These are phyloP conservation scores for Rhynchophorus ferrugineus DNA, from an alignment of 1,140 invertebrate species.

Conservation along the genomic window DNA sequence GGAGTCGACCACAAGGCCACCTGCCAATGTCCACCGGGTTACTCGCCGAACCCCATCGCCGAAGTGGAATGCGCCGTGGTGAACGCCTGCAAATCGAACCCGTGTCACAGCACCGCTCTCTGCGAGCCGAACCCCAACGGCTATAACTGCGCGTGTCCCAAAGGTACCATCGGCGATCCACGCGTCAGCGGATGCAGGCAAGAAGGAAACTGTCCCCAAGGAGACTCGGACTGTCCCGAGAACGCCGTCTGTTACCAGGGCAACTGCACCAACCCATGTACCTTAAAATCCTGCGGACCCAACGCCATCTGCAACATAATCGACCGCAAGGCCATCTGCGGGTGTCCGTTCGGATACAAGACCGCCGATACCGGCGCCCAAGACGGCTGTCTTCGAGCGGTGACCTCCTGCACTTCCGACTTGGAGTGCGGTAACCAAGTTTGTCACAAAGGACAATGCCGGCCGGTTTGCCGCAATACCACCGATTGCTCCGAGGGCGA, in stretches of 20 bases:
- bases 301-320: slow-evolving; percentile 71
- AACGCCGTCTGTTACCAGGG: slow-evolving; percentile 65
- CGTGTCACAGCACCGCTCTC: slow-evolving; percentile 71
- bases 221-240: slow-evolving; percentile 65
- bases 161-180: slow-evolving; percentile 68
- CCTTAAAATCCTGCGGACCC: slow-evolving; percentile 58
- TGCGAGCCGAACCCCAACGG: slow-evolving; percentile 61
- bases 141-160: slow-evolving; percentile 67
- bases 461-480: slow-evolving; percentile 67
- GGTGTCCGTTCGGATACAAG: slow-evolving; percentile 65
- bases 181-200: slow-evolving; percentile 63
- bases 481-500: slow-evolving; percentile 75
- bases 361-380: slow-evolving; percentile 51
- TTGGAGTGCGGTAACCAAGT: slow-evolving; percentile 67
- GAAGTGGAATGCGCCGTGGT: slow-evolving; percentile 67
- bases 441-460: slow-evolving; percentile 76
- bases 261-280: slow-evolving; percentile 69
- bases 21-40: slow-evolving; percentile 78
- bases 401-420: slow-evolving; percentile 59
- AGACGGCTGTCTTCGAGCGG: slow-evolving; percentile 64
- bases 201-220: slow-evolving; percentile 60
- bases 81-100: slow-evolving; percentile 65
- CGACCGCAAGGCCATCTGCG: slow-evolving; percentile 65
- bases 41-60: slow-evolving; percentile 66
- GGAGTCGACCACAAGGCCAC: slow-evolving; percentile 71